Base-by-base conservation (phyloP, 35 echinoderm and acorn worm genomes). In the Chiridota heheva region DNA sequence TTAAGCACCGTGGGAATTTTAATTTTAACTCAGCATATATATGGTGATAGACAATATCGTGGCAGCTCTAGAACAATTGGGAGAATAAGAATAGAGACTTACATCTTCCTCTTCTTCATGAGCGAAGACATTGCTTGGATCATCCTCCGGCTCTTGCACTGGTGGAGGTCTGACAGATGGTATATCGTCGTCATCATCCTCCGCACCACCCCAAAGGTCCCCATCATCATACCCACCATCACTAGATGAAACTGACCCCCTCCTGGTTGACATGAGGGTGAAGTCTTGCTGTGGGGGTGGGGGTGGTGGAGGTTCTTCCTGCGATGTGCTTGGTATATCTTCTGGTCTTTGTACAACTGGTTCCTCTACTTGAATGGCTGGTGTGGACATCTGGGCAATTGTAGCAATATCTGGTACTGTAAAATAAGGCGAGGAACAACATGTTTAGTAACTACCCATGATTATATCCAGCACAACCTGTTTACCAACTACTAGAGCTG, bases 141-240 rank as follows among this genome's bases (percentile, higher is more conserved):
- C 90, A 35, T 90, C 88, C 42, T 92, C 90, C 38, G 78, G 73
- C 27, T 83, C 81, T 51, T 90, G 80, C 62, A 70, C 80, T 17
- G 61, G 47, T 33, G 32, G 36, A 18, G 78, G 79, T 37, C 58
- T 60, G 30, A 96, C 67, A 3, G 92, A 86, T 60, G 92, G 92
- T 41, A 96, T 82, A 69, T 90, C 87, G 72, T 96, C 89, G 42
- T 96, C 92, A n/a, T 96, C 92, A 20, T 96, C 84, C 13, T 90
- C 81, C 0, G 58, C 74, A 6, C 78, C 87, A 16, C 57, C 78
- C 44, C 85, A 90, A 40, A 90, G 82, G 63, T 86, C 86, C 34
- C 60, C 86, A 3, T 82, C 92, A 38, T 47, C 83, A 30, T 86
- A 81, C n/a, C 80, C 87, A 36, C 78, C 92, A 27, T 90, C 87